Conservation (phyloP, 2,888 invertebrate genomes). For the Brenthis hecate region DNA sequence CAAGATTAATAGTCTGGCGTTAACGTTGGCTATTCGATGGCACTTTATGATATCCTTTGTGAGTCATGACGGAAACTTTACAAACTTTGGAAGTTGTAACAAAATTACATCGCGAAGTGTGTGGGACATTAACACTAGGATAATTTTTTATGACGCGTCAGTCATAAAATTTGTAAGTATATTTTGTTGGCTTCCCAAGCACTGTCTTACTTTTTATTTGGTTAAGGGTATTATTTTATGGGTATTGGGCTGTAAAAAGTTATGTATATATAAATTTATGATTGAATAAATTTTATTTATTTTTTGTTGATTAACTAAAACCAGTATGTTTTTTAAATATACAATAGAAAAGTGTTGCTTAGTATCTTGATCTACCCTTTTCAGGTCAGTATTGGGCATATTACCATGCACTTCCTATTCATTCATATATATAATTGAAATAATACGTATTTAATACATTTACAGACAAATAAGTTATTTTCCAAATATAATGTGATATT, state of each 20-base stretch:
- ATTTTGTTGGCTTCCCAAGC: background rate
- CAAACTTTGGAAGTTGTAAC: slow-evolving; percentile 33
- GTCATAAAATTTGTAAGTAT: slow-evolving; percentile 22
- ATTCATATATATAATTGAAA: no score
- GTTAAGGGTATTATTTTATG: background rate
- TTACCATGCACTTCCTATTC: no score
- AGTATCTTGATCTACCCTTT: no score
- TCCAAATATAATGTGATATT: background rate
- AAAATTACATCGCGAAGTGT: slow-evolving; percentile 32
- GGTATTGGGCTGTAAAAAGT: background rate
- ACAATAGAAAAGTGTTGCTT: no score
- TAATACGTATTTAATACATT: no score
- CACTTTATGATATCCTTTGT: slow-evolving; percentile 38
- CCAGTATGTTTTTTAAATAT: no score
- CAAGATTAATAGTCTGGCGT: slow-evolving; percentile 34
- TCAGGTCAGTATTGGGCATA: no score
- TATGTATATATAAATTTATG: no score
- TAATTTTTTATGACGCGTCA: slow-evolving; percentile 32
- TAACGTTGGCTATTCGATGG: slow-evolving; percentile 29
- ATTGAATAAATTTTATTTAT: no score
- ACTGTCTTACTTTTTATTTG: background rate
- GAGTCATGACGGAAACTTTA: slow-evolving; percentile 34
- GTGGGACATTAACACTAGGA: slow-evolving; percentile 29
- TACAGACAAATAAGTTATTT: no score
- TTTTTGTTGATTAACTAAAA: no score